Base-by-base conservation (phyloP, 2,113 vertebrate species). In the Sinocyclocheilus anophthalmus region DNA sequence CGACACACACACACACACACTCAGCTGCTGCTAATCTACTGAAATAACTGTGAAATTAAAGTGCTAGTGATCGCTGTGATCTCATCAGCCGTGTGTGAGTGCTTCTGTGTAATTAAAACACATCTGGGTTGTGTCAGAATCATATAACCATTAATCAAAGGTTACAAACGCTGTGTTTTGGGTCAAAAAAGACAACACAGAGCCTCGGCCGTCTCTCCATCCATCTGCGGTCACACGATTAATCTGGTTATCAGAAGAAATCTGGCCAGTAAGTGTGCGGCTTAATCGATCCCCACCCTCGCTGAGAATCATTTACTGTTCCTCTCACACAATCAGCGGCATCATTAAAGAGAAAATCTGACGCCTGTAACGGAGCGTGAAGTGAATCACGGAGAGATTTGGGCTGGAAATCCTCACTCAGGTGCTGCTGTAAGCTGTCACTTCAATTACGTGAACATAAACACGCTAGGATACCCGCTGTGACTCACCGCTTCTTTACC, bases 11-110 rank as follows among this genome's bases (percentile, higher is more conserved):
- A 9, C 10, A 48, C 45, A 48, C 45, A 48, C 45, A 12, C 45
- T 42, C 42, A 42, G 42, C 42, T 8, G 5, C 7, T 33, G 26
- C 12, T 33, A 77, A 59, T 86, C 76, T 30, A 13, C 76, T 39
- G 75, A 86, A 89, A 86, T 4, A 11, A 48, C 69, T 70, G 67
- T 42, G 69, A 72, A 42, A 72, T 72, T 65, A 70, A 84, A 88
- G 55, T 87, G 76, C 82, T 76, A 48, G 48, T 76, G 88, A 88
- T 85, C 65, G 16, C 59, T 83, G 82, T 0, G 84, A 79, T 88
- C 76, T 84, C 69, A 55, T 79, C 76, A 78, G 70, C 33, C 0
- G 30, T 10, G 33, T 85, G 55, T 75, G 70, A 13, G 30, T 24
- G 78, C 69, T n/a, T 63, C 85, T 86, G 57, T 76, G 26, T 5